Conservation (phyloP, 2,888 invertebrate species). For the Apotomis turbidana region DNA sequence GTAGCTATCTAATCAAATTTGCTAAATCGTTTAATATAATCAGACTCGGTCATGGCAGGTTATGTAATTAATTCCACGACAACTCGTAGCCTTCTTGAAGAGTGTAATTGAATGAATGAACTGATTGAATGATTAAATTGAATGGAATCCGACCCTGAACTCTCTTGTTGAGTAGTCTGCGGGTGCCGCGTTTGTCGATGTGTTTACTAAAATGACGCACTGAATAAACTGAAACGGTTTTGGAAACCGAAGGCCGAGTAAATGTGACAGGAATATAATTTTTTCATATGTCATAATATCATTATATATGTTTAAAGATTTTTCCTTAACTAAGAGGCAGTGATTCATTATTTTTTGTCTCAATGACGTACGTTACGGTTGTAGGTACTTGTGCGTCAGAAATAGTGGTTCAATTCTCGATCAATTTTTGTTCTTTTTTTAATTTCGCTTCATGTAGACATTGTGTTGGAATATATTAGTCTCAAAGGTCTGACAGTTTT, state of each 20-base stretch:
- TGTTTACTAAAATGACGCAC: conserved; percentile 24
- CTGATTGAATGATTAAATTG: conserved; percentile 22
- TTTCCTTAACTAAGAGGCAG: conserved; percentile 4
- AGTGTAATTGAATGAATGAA: conserved; percentile 22
- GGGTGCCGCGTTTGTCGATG: background rate
- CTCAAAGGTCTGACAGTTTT: too few species aligned
- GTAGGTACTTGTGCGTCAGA: background rate
- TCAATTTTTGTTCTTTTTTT: too few species aligned
- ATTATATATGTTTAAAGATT: background rate
- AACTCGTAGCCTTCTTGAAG: conserved; percentile 11
- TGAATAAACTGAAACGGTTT: conserved; percentile 10
- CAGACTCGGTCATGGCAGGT: background rate
- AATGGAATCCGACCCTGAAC: conserved; percentile 25
- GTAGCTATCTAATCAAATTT: background rate
- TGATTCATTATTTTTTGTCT: background rate
- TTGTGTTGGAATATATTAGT: too few species aligned
- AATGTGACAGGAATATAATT: background rate
- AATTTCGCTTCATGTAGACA: too few species aligned
- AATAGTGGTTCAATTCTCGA: background rate
- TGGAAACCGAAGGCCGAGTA: conserved; percentile 19
- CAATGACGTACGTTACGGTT: background rate
- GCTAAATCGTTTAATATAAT: background rate
- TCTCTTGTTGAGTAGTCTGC: conserved; percentile 7
- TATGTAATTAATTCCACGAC: conserved; percentile 3
- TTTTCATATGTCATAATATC: background rate